A percentile compares a stretch with the other conserved stretches of the same genome.
These are phyloP conservation scores for Sanderia malayensis DNA, from an alignment of 30 jellyfish, hydroid and myxozoan genomes.

Conservation along the genomic window DNA sequence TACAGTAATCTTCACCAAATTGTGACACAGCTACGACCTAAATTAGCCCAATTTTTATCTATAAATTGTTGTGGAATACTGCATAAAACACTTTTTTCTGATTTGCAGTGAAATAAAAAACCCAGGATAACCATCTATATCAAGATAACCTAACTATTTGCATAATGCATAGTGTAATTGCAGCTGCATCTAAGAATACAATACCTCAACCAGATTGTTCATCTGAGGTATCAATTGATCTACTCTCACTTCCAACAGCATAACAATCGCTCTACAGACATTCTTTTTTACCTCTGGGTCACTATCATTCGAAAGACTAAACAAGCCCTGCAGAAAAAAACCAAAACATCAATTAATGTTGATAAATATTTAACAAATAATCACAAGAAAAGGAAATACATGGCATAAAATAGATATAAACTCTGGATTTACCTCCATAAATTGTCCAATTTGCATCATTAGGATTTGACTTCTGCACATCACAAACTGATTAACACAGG, in stretches of 20 bases:
- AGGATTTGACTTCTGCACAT: constrained; percentile 89
- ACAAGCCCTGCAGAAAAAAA: constrained; percentile 71
- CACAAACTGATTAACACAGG: constrained; percentile 97
- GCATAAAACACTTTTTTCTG: too few relatives aligned
- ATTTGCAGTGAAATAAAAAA: too few relatives aligned
- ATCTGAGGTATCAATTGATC: constrained; percentile 98
- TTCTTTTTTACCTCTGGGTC: constrained; percentile 98
- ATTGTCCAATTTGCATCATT: constrained; percentile 82
- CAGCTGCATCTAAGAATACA: background rate
- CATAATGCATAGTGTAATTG: background rate
- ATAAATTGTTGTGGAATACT: too few relatives aligned
- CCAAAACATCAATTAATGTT: too few relatives aligned
- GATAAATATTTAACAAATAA: too few relatives aligned
- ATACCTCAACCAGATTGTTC: constrained; percentile 89
- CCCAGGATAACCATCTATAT: too few relatives aligned
- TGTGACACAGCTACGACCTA: too few relatives aligned
- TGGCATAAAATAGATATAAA: background rate
- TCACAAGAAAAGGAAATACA: background rate
- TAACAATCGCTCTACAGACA: constrained; percentile 97
- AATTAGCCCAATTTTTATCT: too few relatives aligned
- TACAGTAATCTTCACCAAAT: too few relatives aligned
- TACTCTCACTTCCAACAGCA: constrained; percentile 92
- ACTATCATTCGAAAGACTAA: constrained; percentile 89
- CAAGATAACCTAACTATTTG: too few relatives aligned
- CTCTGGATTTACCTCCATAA: constrained; percentile 80